Evolutionary conservation across 1,140 invertebrate genomes (phyloP), one percentile per base, ranked within the genome.

Genomic region (Aporrectodea caliginosa): DNA sequence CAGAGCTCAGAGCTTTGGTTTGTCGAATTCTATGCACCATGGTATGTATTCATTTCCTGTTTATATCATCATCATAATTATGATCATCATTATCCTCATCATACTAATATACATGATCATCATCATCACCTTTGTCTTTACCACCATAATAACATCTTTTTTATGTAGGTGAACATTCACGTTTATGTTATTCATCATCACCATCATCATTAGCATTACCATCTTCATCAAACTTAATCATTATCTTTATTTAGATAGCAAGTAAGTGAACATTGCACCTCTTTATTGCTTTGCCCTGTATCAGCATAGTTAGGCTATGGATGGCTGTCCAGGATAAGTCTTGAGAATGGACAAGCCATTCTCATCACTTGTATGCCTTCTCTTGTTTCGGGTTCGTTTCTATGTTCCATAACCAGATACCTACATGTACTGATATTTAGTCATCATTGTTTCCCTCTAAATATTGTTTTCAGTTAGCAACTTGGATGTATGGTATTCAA

Each of bases 1-100:
- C 91, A 95, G 82, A 92, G 93, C 82, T 93, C 97, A 73, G 94
- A 96, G 83, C 91, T 97, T 87, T 98, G 95, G 95, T 85, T 99
- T 71, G 95, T 99, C 1, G 96, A 98, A 88, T 99, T 99, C 90
- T 98, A 93, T 89, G 97, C 97, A 22, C 97, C 97, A 2, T 90
- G 90, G 88, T 90, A 93, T 97, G 82, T 81, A 1, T 76, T 74
- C 30, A 79, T 76, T 27, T 74, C 30, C 35, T 32, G 2, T 73
- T 73, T n/a, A 30, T 35, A 32, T 78, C 1, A 22, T 6, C 32
- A 1, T 73, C 33, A 27, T 22, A 16, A 68, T 35, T 16, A 16
- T 76, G 14, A 33, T 12, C 74, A 68, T 30, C 31, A 16, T 22
- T 32, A 12, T 31, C 30, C 16, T 22, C 12, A 16, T 16, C 29